A percentile compares a stretch with the other conserved stretches of the same genome.
These are phyloP conservation scores for Drosophila monieri DNA, from an alignment of 2,888 invertebrate species.

Conservation along the genomic window DNA sequence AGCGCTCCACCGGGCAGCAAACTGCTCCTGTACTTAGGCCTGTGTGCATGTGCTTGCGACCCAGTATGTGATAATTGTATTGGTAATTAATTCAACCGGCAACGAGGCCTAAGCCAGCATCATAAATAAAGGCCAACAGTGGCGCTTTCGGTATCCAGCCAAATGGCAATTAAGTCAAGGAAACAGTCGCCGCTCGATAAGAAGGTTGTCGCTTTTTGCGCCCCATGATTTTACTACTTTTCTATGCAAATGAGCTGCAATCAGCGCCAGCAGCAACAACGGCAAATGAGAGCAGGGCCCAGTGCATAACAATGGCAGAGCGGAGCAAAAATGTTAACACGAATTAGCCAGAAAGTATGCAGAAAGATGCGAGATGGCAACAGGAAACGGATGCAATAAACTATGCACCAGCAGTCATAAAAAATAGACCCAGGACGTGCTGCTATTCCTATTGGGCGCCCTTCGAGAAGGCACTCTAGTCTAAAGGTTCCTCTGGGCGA, in stretches of 20 bases:
- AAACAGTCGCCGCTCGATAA: conserved; percentile 62
- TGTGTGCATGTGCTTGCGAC: conserved; percentile 19
- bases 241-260: conserved; percentile 51
- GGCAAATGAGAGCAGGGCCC: conserved; percentile 36
- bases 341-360: conserved; percentile 70
- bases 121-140: conserved; percentile 53
- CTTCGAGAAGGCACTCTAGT: conserved; percentile 11
- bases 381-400: conserved; percentile 74
- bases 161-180: conserved; percentile 61
- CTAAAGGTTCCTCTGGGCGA: not conserved
- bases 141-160: conserved; percentile 19
- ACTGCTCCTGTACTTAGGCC: conserved; percentile 2
- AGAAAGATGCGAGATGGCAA: conserved; percentile 57
- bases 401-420: conserved; percentile 64
- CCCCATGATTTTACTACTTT: conserved; percentile 14
- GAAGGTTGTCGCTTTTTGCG: conserved; percentile 37
- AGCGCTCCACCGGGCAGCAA: conserved; percentile 46
- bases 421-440: conserved; percentile 40
- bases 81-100: conserved; percentile 54
- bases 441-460: conserved; percentile 22
- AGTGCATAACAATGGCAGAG: conserved; percentile 48
- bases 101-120: conserved; percentile 42
- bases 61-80: conserved; percentile 49
- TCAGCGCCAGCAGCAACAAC: conserved; percentile 19
- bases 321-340: conserved; percentile 55